Evolutionary conservation across 64 coral and sea anemone species (phyloP).

Genomic region (Hydrozoanthus tunicans): DNA sequence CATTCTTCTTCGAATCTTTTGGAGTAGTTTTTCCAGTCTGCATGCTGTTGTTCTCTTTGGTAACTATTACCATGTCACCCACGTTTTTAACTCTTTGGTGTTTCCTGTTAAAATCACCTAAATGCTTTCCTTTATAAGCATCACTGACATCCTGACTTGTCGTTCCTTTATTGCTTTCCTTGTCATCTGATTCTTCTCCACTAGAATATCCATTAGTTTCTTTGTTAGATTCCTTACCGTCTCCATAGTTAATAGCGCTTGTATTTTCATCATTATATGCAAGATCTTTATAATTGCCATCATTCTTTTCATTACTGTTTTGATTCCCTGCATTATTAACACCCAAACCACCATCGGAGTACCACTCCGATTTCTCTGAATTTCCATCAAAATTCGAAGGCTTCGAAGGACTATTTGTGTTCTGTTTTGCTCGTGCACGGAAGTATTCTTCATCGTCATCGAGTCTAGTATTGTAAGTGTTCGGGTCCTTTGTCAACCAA

Average conservation of each 20-base stretch:
- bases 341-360: neutral
- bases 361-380: neutral
- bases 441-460: conserved; percentile 46
- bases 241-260: too few species aligned
- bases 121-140: neutral
- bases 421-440: neutral
- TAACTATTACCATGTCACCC: conserved; percentile 28
- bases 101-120: neutral
- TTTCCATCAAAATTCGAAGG: neutral
- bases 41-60: neutral
- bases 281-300: neutral
- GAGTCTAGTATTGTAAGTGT: conserved; percentile 65
- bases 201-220: neutral
- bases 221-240: neutral
- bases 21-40: neutral
- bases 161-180: neutral
- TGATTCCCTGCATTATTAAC: neutral
- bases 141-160: neutral
- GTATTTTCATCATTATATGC: neutral
- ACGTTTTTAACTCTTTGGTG: conserved; percentile 28
- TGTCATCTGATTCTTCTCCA: neutral
- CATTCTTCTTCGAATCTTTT: neutral
- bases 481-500: conserved; percentile 86
- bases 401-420: neutral
- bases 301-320: neutral